A percentile compares a stretch with the other conserved stretches of the same genome.
These are phyloP conservation scores for Chaetophractus vellerosus DNA, from an alignment of 2,797 vertebrate genomes.

Conservation along the genomic window DNA sequence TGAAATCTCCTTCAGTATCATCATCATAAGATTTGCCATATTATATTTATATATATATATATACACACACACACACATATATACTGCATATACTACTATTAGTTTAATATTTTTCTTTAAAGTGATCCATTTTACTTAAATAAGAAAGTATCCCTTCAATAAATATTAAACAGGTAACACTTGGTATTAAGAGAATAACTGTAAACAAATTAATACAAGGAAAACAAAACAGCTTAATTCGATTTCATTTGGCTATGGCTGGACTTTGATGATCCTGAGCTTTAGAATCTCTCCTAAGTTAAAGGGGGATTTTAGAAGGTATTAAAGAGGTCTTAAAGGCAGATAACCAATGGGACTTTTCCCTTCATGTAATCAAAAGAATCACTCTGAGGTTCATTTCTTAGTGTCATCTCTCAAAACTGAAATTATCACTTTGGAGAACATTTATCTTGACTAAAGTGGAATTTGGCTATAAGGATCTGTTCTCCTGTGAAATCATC, in stretches of 20 bases:
- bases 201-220: conserved; percentile 3
- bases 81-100: neutral
- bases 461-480: neutral
- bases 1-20: neutral
- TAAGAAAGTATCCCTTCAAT: neutral
- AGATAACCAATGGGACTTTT: neutral
- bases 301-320: neutral
- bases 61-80: too few relatives aligned
- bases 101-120: neutral
- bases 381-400: neutral
- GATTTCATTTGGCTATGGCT: neutral
- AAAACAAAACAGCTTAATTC: neutral
- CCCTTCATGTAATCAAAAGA: neutral
- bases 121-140: neutral
- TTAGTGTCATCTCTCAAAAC: neutral
- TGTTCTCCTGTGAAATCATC: neutral
- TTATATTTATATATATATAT: too few relatives aligned
- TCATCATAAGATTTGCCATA: neutral
- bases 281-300: neutral
- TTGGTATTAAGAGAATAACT: neutral
- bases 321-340: neutral
- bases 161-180: neutral
- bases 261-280: neutral
- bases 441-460: neutral
- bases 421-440: neutral